Conservation (phyloP, 2,113 vertebrate species). For the Erinaceus europaeus region DNA sequence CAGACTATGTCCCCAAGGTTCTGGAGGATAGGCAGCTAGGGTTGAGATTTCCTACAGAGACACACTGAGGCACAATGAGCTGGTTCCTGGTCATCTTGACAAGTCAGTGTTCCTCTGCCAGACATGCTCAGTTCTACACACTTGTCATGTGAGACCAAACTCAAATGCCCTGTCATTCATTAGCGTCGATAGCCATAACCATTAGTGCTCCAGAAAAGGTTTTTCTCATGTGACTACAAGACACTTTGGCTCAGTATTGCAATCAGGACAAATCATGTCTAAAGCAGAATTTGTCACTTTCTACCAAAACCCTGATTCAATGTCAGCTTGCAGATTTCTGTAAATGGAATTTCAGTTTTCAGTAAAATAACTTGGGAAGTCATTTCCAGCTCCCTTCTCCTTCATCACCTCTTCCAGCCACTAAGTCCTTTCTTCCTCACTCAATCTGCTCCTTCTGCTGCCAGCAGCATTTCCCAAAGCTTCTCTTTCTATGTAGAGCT, state of each 20-base stretch:
- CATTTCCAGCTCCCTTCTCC: background rate
- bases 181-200: background rate
- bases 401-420: background rate
- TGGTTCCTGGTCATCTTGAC: background rate
- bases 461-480: background rate
- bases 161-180: background rate
- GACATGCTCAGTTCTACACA: background rate
- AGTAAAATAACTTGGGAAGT: background rate
- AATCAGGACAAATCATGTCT: background rate
- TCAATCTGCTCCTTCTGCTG: background rate
- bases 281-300: constrained; percentile 16
- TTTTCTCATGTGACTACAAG: background rate
- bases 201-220: background rate
- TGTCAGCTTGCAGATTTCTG: background rate
- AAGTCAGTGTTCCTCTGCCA: background rate
- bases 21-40: background rate
- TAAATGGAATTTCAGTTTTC: background rate
- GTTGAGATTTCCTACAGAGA: background rate
- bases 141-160: background rate
- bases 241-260: background rate
- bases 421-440: background rate
- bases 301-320: background rate
- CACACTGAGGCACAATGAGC: background rate
- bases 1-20: background rate
- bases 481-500: background rate